phyloP scores from a whole-genome alignment of 1,140 invertebrate species.

The Sminthurides bifidus region DNA sequence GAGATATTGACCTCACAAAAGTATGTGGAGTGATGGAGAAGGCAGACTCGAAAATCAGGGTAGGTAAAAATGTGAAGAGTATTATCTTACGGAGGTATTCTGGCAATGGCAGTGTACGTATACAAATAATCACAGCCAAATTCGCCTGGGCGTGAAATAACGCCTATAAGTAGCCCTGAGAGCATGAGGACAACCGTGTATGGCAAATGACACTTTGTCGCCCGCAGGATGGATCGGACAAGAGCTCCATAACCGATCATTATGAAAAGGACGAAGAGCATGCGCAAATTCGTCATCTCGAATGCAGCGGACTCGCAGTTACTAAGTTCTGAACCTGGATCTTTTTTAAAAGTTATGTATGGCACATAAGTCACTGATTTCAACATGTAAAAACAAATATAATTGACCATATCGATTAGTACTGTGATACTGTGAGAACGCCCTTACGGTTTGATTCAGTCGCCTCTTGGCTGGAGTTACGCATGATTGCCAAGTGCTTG shows the following conservation, averaged over 20 bases:
- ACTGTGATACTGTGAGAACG: no score
- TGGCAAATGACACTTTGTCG: constrained; percentile 3
- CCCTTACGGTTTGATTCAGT: no score
- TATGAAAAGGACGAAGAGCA: constrained; percentile 4
- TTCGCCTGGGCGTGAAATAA: constrained; percentile 1
- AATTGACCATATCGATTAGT: no score
- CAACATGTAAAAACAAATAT: no score
- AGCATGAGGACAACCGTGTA: constrained; percentile 19
- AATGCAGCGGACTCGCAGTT: background rate
- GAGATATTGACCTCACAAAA: constrained; percentile 36
- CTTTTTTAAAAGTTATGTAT: no score
- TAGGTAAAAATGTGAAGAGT: constrained; percentile 40
- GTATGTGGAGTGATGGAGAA: constrained; percentile 40
- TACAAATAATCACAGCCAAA: constrained; percentile 14
- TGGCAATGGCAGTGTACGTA: constrained; percentile 24
- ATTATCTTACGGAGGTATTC: constrained; percentile 37
- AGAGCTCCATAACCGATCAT: constrained; percentile 2
- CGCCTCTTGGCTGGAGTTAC: no score
- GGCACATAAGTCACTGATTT: no score
- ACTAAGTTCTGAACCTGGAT: no score
- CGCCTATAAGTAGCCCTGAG: constrained; percentile 12
- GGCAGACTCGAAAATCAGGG: constrained; percentile 42
- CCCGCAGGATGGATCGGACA: background rate
- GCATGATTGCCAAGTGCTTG: no score
- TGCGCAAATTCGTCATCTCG: background rate